A percentile compares a stretch with the other conserved stretches of the same genome.
phyloP scores from a whole-genome alignment of 2,888 invertebrate genomes.

The Patella pellucida region DNA sequence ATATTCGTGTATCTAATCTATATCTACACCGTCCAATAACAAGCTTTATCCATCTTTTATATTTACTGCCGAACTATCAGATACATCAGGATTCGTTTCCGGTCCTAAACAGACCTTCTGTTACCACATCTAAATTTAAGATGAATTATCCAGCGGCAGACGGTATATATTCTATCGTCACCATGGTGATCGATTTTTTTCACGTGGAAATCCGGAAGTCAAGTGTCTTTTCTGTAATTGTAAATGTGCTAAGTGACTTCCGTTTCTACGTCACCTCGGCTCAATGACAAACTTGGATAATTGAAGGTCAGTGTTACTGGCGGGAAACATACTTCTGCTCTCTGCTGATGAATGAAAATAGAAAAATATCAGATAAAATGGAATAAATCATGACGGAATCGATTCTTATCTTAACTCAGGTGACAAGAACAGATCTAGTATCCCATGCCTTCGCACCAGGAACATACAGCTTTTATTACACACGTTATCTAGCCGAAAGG shows the following conservation, averaged over 20 bases:
- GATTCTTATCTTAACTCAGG: too few species aligned
- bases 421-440: too few species aligned
- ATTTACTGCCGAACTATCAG: not conserved
- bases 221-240: not conserved
- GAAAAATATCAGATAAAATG: too few species aligned
- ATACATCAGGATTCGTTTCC: conserved; percentile 5
- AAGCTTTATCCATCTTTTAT: not conserved
- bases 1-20: too few species aligned
- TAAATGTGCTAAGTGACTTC: conserved; percentile 4
- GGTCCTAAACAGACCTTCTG: not conserved
- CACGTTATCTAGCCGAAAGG: too few species aligned
- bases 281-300: not conserved
- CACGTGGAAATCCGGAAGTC: not conserved
- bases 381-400: too few species aligned
- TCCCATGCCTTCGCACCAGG: too few species aligned
- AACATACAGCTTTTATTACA: too few species aligned
- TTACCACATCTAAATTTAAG: not conserved
- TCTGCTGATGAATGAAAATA: too few species aligned
- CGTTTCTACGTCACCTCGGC: not conserved
- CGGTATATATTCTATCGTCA: not conserved
- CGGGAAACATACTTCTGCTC: not conserved
- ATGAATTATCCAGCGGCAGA: not conserved
- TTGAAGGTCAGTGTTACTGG: not conserved
- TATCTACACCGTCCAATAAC: not conserved
- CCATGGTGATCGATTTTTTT: conserved; percentile 4